Evolutionary conservation across 2,113 vertebrate species (phyloP).

Genomic region (Capreolus pygargus): DNA sequence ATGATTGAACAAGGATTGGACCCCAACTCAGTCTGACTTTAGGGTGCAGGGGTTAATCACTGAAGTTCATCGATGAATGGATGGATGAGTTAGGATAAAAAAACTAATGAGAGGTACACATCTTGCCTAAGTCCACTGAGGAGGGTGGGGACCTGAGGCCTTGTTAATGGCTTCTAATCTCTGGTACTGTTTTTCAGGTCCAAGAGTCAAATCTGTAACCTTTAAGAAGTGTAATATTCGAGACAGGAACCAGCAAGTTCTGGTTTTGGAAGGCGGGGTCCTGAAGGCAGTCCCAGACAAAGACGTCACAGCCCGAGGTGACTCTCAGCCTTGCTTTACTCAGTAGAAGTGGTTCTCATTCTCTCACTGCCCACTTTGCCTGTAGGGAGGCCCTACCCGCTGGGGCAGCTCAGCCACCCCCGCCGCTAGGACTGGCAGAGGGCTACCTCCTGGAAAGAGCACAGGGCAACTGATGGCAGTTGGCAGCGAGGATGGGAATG

Average conservation of each 20-base stretch:
- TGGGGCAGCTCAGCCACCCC: background rate
- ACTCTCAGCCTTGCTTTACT: background rate
- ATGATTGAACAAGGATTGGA: background rate
- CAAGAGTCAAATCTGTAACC: background rate
- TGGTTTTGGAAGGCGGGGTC: background rate
- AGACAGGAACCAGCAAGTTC: slow-evolving; percentile 7
- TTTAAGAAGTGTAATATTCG: background rate
- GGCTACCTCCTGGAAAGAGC: background rate
- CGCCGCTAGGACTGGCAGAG: background rate
- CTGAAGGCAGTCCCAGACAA: background rate
- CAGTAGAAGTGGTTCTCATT: background rate
- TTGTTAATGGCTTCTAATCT: background rate
- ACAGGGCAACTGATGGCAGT: background rate
- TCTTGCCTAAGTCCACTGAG: background rate
- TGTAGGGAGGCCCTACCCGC: background rate
- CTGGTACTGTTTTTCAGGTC: background rate
- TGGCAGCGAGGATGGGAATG: background rate
- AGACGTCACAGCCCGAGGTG: background rate
- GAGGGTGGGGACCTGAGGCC: background rate
- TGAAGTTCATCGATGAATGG: background rate
- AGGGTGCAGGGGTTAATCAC: no score
- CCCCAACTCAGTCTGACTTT: background rate
- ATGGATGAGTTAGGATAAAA: background rate
- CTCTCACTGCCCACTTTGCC: no score
- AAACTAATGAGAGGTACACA: background rate